phyloP scores from a whole-genome alignment of 2,888 invertebrate species.

The Chrysopilus asiliformis region DNA sequence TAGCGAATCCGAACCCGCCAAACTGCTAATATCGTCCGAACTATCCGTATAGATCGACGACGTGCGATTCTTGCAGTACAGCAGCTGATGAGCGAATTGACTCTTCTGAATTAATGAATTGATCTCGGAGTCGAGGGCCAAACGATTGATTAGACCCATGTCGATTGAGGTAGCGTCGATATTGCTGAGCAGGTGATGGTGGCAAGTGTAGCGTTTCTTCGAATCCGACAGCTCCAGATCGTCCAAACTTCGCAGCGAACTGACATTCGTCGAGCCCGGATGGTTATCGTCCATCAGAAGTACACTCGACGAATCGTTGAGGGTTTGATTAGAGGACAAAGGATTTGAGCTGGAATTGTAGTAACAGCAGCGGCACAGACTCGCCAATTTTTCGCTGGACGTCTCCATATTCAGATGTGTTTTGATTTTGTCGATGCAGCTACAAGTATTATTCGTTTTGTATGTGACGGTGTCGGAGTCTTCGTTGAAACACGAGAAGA shows the following conservation, averaged over 20 bases:
- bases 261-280: constrained; percentile 41
- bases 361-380: constrained; percentile 31
- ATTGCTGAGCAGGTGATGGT: constrained; percentile 31
- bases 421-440: constrained; percentile 29
- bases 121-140: constrained; percentile 38
- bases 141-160: constrained; percentile 39
- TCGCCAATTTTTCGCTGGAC: constrained; percentile 30
- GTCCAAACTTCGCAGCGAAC: constrained; percentile 45
- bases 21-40: constrained; percentile 71
- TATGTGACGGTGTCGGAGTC: constrained; percentile 52
- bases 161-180: constrained; percentile 33
- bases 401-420: constrained; percentile 27
- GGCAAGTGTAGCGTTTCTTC: constrained; percentile 23
- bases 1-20: constrained; percentile 61
- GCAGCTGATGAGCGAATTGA: constrained; percentile 39
- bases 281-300: constrained; percentile 46
- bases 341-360: constrained; percentile 12
- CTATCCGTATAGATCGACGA: constrained; percentile 79
- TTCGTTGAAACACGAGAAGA: constrained; percentile 77
- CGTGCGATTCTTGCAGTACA: constrained; percentile 50
- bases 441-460: constrained; percentile 15
- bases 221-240: constrained; percentile 39
- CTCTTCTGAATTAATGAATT: constrained; percentile 36
- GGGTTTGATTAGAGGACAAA: constrained; percentile 21
- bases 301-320: constrained; percentile 39